phyloP scores from a whole-genome alignment of 2,797 vertebrate genomes.

The Enteromius radiatus region DNA sequence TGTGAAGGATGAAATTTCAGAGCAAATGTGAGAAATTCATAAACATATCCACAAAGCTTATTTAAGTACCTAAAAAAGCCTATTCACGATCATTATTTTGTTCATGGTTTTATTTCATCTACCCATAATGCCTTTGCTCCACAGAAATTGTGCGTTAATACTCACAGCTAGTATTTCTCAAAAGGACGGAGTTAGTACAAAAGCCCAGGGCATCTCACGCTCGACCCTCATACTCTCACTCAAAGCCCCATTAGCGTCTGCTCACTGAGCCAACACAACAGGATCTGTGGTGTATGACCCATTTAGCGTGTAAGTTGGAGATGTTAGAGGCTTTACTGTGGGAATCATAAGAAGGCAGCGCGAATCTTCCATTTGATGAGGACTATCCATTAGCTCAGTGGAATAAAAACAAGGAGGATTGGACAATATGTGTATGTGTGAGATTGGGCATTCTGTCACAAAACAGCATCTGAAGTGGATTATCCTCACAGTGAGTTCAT shows the following conservation, averaged over 20 bases:
- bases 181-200: constrained; percentile 40
- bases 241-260: constrained; percentile 37
- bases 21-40: constrained; percentile 33
- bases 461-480: constrained; percentile 39
- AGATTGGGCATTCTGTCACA: constrained; percentile 39
- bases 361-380: constrained; percentile 26
- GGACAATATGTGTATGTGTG: constrained; percentile 26
- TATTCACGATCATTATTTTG: constrained; percentile 39
- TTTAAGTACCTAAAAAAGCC: constrained; percentile 21
- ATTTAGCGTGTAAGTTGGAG: constrained; percentile 35
- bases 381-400: constrained; percentile 48
- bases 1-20: constrained; percentile 23
- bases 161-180: constrained; percentile 46
- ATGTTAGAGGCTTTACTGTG: constrained; percentile 37
- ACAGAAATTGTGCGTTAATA: constrained; percentile 31
- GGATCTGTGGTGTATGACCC: constrained; percentile 34
- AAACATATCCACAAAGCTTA: constrained; percentile 31
- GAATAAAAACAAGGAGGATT: constrained; percentile 46
- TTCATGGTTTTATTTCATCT: constrained; percentile 28
- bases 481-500: constrained; percentile 32
- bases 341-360: constrained; percentile 33
- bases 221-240: constrained; percentile 26
- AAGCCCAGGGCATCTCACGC: constrained; percentile 34
- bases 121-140: constrained; percentile 17
- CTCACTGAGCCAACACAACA: constrained; percentile 45